A percentile compares a stretch with the other conserved stretches of the same genome.
These are phyloP conservation scores for Sebastes oblongus DNA, from an alignment of 2,797 vertebrate genomes.

Conservation along the genomic window DNA sequence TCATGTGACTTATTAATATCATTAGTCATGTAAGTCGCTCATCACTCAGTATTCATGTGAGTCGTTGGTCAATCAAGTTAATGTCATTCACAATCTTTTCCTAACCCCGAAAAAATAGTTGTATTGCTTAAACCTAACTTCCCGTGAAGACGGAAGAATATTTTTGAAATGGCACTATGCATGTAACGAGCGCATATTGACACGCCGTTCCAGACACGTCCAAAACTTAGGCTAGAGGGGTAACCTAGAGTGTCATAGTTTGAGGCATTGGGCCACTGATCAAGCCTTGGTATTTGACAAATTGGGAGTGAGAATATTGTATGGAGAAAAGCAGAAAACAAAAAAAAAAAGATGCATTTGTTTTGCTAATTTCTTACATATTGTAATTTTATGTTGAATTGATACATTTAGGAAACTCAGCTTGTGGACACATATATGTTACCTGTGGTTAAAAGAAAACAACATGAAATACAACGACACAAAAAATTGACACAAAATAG, in stretches of 20 bases:
- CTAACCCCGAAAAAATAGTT: too few species aligned
- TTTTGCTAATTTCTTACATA: not conserved
- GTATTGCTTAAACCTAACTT: too few species aligned
- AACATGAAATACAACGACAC: not conserved
- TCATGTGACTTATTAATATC: too few species aligned
- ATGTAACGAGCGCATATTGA: not conserved
- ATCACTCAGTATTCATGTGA: too few species aligned
- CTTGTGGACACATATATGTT: not conserved
- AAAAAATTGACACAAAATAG: not conserved
- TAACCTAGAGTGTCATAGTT: too few species aligned
- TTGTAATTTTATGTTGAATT: not conserved
- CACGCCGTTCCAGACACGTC: fast-evolving
- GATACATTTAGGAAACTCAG: not conserved
- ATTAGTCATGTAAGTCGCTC: too few species aligned
- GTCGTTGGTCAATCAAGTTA: too few species aligned
- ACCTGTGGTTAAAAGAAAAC: not conserved
- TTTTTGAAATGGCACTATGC: not conserved
- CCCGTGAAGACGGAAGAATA: not conserved
- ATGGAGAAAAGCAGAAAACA: not conserved
- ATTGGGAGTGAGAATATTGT: not conserved
- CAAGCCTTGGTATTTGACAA: not conserved
- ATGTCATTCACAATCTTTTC: too few species aligned
- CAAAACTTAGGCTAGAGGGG: too few species aligned
- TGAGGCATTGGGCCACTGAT: not conserved
- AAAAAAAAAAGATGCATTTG: not conserved